phyloP scores from a whole-genome alignment of 2,113 vertebrate genomes.

The Craseonycteris thonglongyai region DNA sequence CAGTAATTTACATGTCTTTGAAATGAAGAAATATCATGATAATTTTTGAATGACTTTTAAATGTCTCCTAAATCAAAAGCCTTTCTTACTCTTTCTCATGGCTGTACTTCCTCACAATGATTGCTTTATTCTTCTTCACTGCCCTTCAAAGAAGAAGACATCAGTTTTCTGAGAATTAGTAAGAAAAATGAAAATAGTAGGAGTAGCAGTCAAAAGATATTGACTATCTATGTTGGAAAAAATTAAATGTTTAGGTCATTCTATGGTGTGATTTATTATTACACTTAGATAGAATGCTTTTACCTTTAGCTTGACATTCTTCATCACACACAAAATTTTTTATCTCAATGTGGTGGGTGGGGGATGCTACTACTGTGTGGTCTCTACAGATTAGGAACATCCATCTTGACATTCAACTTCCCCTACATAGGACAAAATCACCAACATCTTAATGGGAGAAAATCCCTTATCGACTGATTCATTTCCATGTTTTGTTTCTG shows the following conservation, averaged over 20 bases:
- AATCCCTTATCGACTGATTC: slow-evolving; percentile 86
- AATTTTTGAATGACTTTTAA: not conserved
- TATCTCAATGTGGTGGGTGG: slow-evolving; percentile 60
- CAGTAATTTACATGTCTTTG: not conserved
- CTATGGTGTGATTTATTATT: slow-evolving; percentile 52
- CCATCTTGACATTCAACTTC: slow-evolving; percentile 82
- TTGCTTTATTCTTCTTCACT: not conserved
- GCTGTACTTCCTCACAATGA: not conserved
- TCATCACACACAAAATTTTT: slow-evolving; percentile 60
- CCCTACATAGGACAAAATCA: slow-evolving; percentile 79
- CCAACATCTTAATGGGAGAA: slow-evolving; percentile 82
- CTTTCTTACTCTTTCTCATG: not conserved
- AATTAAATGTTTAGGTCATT: slow-evolving; percentile 61
- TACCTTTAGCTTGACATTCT: slow-evolving; percentile 71
- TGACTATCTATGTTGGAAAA: not conserved
- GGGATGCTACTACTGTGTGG: slow-evolving; percentile 54
- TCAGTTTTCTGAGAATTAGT: not conserved
- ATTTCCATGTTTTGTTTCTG: slow-evolving; percentile 88
- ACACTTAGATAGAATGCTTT: slow-evolving; percentile 65
- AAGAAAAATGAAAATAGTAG: not conserved
- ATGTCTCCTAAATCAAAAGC: not conserved
- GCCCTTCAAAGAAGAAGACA: not conserved
- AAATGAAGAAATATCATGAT: slow-evolving; percentile 17
- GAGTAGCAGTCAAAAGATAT: not conserved
- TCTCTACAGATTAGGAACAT: slow-evolving; percentile 77